phyloP scores from a whole-genome alignment of 2,113 vertebrate genomes.

The Solea solea region DNA sequence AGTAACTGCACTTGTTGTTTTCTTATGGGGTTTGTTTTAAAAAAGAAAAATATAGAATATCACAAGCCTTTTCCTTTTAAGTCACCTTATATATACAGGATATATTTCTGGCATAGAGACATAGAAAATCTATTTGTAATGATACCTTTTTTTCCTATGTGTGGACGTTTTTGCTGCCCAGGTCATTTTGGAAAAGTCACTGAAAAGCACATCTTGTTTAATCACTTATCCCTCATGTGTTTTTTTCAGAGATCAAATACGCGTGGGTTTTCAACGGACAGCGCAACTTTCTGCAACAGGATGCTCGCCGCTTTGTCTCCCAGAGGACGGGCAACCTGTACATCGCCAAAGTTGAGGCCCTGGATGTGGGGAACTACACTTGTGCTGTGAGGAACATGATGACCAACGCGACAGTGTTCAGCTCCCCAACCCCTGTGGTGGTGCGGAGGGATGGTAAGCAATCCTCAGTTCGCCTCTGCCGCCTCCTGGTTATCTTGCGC shows the following conservation, averaged over 20 bases:
- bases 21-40: conserved; percentile 5
- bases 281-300: conserved; percentile 78
- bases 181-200: conserved; percentile 12
- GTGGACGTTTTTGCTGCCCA: not conserved
- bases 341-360: conserved; percentile 88
- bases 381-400: conserved; percentile 84
- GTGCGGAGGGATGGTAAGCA: conserved; percentile 85
- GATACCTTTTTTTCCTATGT: not conserved
- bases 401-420: conserved; percentile 76
- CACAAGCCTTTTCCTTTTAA: not conserved
- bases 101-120: not conserved
- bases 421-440: conserved; percentile 86
- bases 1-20: not conserved
- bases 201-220: conserved; percentile 3
- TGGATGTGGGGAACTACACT: conserved; percentile 88
- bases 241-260: conserved; percentile 84
- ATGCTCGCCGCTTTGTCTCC: conserved; percentile 85
- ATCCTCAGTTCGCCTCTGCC: conserved; percentile 1
- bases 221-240: conserved; percentile 2
- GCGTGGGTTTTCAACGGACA: conserved; percentile 86
- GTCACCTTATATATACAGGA: not conserved
- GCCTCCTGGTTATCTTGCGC: conserved; percentile 40
- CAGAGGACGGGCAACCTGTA: conserved; percentile 88
- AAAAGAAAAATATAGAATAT: conserved; percentile 7
- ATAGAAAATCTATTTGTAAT: conserved; percentile 5